Percentiles rank a stretch among this genome's conserved stretches.
Conservation (phyloP, 1,140 invertebrate species). For the Babylonia areolata region DNA sequence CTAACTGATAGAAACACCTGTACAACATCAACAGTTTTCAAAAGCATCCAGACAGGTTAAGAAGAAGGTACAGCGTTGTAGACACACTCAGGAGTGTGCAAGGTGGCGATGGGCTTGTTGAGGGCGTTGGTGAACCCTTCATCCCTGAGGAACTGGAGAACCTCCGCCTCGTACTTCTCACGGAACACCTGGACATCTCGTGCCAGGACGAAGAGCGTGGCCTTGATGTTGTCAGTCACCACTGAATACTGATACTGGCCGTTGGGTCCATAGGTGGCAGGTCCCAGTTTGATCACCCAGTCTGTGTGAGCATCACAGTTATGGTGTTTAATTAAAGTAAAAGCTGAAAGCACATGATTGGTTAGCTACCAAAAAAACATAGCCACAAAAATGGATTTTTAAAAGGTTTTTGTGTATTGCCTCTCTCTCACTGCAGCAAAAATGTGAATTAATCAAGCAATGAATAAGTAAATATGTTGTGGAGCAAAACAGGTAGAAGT, state of each 20-base stretch:
- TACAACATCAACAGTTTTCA: no score
- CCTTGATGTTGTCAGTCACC: slow-evolving; percentile 57
- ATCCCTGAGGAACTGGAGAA: slow-evolving; percentile 47
- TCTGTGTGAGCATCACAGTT: no score
- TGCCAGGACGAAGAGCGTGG: slow-evolving; percentile 58
- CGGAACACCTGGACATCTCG: slow-evolving; percentile 51
- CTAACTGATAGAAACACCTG: no score
- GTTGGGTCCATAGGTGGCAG: slow-evolving; percentile 47
- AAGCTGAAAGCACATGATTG: no score
- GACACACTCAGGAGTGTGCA: slow-evolving; percentile 54
- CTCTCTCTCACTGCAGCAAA: no score
- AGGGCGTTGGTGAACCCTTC: slow-evolving; percentile 52
- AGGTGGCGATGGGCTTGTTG: slow-evolving; percentile 56
- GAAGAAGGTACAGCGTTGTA: slow-evolving; percentile 44
- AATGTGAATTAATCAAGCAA: no score
- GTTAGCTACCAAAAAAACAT: no score
- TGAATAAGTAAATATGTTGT: no score
- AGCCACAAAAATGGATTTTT: no score
- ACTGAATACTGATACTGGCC: slow-evolving; percentile 56
- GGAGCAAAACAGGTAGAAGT: no score
- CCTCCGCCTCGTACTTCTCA: slow-evolving; percentile 41
- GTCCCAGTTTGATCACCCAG: slow-evolving; percentile 61
- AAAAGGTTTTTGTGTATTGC: no score
- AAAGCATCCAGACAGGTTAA: not conserved
- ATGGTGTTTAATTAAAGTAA: no score